Conservation (phyloP, 2,888 invertebrate species). For the Eristalis arbustorum region DNA sequence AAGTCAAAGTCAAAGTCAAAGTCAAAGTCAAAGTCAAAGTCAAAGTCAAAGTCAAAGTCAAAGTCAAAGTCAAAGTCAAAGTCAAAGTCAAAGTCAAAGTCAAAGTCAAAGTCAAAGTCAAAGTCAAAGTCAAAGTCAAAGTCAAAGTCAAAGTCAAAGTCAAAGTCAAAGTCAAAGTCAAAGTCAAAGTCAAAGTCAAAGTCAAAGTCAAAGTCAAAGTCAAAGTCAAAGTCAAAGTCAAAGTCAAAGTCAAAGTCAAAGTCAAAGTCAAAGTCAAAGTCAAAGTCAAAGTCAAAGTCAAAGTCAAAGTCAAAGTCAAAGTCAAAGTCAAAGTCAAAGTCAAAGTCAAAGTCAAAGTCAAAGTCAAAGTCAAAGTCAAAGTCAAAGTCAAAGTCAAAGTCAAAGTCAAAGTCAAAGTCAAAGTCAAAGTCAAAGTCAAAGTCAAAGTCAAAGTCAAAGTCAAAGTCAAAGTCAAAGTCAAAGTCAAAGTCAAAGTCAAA, state of each 20-base stretch:
- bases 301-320: neutral
- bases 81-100: neutral
- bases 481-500: neutral
- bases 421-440: neutral
- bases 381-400: neutral
- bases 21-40: neutral
- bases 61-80: neutral
- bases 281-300: neutral
- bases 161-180: neutral
- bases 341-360: neutral
- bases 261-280: neutral
- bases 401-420: neutral
- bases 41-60: neutral
- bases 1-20: neutral
- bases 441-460: neutral
- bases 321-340: neutral
- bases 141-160: neutral
- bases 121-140: neutral
- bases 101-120: neutral
- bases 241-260: neutral
- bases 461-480: neutral
- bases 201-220: neutral
- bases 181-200: neutral
- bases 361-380: neutral
- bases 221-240: neutral